Percentiles rank a stretch among this genome's conserved stretches.
Evolutionary conservation across 2,888 invertebrate genomes (phyloP).

Genomic region (Cylloceria caligata): DNA sequence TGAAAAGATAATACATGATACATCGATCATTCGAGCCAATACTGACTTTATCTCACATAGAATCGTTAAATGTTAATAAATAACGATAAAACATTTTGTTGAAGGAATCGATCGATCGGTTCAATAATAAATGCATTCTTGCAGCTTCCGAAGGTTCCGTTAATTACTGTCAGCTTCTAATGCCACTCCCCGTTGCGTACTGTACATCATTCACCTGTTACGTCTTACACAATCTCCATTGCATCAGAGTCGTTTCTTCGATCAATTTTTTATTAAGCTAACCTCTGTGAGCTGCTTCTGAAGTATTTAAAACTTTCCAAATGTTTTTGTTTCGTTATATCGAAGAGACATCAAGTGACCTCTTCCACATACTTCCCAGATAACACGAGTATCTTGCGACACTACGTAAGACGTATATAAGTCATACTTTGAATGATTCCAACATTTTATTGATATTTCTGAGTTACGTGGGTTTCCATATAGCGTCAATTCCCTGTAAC

Average conservation of each 20-base stretch:
- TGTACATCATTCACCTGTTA: conserved; percentile 5
- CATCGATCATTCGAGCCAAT: too few relatives aligned
- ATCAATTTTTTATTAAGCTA: background rate
- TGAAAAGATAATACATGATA: conserved; percentile 65
- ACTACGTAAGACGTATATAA: too few relatives aligned
- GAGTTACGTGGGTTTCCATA: too few relatives aligned
- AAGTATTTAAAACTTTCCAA: background rate
- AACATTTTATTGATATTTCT: too few relatives aligned
- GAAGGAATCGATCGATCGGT: background rate
- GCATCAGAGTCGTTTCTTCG: background rate
- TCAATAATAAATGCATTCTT: conserved; percentile 11
- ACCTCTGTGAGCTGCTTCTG: background rate
- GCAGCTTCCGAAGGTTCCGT: background rate
- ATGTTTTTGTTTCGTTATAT: background rate
- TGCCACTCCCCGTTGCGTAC: conserved; percentile 11
- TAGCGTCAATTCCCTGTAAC: too few relatives aligned
- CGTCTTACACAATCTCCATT: background rate
- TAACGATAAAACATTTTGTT: background rate
- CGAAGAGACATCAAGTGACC: too few relatives aligned
- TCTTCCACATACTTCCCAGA: too few relatives aligned
- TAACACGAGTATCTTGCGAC: too few relatives aligned
- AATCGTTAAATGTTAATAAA: background rate
- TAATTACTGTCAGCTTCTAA: background rate
- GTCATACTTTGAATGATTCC: too few relatives aligned
- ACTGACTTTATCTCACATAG: background rate